A percentile compares a stretch with the other conserved stretches of the same genome.
These are phyloP conservation scores for Enteromius argenteus DNA, from an alignment of 2,797 vertebrate genomes.

Conservation along the genomic window DNA sequence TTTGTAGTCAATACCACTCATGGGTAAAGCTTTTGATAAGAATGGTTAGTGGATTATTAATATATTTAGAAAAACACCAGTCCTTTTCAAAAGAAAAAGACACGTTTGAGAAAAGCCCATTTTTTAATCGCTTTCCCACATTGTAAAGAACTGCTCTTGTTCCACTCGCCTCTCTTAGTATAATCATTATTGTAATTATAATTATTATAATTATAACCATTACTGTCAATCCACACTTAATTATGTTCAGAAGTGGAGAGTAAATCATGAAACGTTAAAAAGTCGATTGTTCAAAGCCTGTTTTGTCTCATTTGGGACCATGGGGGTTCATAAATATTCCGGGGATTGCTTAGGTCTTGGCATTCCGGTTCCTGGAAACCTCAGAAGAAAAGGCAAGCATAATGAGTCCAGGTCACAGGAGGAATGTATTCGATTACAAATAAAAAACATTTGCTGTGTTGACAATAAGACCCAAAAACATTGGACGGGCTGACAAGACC, in stretches of 20 bases:
- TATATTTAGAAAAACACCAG: background rate
- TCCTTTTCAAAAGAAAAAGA: background rate
- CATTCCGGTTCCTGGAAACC: conserved; percentile 32
- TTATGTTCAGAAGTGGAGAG: conserved; percentile 47
- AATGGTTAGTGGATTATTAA: background rate
- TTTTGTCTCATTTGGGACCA: conserved; percentile 24
- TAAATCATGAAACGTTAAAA: conserved; percentile 48
- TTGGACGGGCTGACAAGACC: conserved; percentile 27
- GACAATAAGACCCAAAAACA: conserved; percentile 28
- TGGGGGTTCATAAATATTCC: conserved; percentile 40
- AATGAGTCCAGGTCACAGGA: conserved; percentile 30
- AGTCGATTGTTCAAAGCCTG: conserved; percentile 36
- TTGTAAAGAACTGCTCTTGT: conserved; percentile 21
- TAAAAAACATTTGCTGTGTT: conserved; percentile 40
- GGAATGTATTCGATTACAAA: conserved; percentile 39
- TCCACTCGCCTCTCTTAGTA: conserved; percentile 13
- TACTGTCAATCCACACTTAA: conserved; percentile 50
- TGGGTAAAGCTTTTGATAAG: background rate
- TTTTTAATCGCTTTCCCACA: background rate
- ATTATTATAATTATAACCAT: conserved; percentile 52
- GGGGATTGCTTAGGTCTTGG: conserved; percentile 22
- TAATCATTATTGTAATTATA: conserved; percentile 37
- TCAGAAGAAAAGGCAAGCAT: conserved; percentile 41
- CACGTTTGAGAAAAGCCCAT: background rate
- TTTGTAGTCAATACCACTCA: conserved; percentile 20